Conservation (phyloP, 64 coral and sea anemone genomes). For the Astreopora myriophthalma region DNA sequence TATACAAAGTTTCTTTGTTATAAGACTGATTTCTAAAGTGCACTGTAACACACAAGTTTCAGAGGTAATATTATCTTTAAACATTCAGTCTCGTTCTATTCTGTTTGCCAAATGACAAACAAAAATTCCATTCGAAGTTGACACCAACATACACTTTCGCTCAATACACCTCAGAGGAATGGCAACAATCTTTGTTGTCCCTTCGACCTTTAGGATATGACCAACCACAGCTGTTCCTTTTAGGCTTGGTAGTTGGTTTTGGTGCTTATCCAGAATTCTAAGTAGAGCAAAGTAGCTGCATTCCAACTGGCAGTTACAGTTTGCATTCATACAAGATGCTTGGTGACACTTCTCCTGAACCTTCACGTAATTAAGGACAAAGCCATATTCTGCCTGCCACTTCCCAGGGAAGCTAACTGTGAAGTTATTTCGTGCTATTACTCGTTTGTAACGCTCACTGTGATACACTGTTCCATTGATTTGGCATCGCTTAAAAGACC, state of each 20-base stretch:
- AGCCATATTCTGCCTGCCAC: neutral
- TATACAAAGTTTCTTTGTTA: neutral
- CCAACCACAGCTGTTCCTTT: too few relatives aligned
- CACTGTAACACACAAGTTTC: neutral
- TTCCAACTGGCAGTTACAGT: slow-evolving; percentile 25
- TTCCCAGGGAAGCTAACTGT: neutral
- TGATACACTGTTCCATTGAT: slow-evolving; percentile 39
- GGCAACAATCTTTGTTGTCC: too few relatives aligned
- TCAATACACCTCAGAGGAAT: too few relatives aligned
- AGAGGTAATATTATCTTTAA: too few relatives aligned
- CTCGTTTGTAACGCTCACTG: too few relatives aligned
- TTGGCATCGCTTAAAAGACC: slow-evolving; percentile 43
- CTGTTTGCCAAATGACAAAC: too few relatives aligned
- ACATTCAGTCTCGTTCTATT: too few relatives aligned
- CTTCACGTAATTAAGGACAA: slow-evolving; percentile 15
- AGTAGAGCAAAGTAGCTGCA: slow-evolving; percentile 29
- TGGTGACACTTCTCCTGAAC: neutral
- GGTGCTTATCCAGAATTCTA: slow-evolving; percentile 3
- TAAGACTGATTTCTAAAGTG: too few relatives aligned
- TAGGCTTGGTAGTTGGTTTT: too few relatives aligned
- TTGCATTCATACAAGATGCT: slow-evolving; percentile 17
- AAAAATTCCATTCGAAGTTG: too few relatives aligned
- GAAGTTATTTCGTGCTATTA: neutral
- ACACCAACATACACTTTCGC: too few relatives aligned
- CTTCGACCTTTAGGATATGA: too few relatives aligned